These are phyloP conservation scores for Tenthredo mesomela DNA, from an alignment of 2,888 invertebrate genomes.

Conservation along the genomic window DNA sequence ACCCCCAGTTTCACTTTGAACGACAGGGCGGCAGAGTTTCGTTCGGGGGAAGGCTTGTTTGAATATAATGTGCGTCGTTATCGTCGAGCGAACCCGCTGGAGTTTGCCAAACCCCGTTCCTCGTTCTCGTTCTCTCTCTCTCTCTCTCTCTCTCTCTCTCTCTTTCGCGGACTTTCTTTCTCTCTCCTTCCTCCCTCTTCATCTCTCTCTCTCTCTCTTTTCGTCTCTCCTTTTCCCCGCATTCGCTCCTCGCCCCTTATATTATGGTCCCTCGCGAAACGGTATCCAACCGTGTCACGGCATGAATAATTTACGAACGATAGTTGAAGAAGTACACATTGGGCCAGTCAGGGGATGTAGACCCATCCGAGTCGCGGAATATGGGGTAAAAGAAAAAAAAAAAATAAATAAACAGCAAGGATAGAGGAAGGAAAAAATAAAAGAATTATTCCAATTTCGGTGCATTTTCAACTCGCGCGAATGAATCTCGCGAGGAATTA, in stretches of 20 bases:
- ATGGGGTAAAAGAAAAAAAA: background rate
- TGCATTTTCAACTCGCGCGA: background rate
- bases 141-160: slow-evolving; percentile 49
- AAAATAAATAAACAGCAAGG: background rate
- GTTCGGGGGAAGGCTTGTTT: slow-evolving; percentile 42
- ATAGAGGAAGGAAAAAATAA: background rate
- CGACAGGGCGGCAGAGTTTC: slow-evolving; percentile 42
- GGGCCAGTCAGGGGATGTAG: slow-evolving; percentile 1
- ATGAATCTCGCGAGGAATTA: background rate
- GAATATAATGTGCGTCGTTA: slow-evolving; percentile 48
- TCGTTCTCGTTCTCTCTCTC: slow-evolving; percentile 31
- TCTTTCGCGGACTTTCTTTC: slow-evolving; percentile 17
- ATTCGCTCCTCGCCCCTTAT: slow-evolving; percentile 50
- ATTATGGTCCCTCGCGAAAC: slow-evolving; percentile 47
- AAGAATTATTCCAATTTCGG: background rate
- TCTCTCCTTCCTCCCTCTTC: background rate
- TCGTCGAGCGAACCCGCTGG: slow-evolving; percentile 45
- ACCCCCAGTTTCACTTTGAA: slow-evolving; percentile 42
- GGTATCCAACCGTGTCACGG: slow-evolving; percentile 49
- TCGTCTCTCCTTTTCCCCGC: slow-evolving; percentile 47
- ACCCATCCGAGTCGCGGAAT: background rate
- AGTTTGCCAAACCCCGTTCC: slow-evolving; percentile 41
- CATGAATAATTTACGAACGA: slow-evolving; percentile 50
- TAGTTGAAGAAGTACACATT: slow-evolving; percentile 32
- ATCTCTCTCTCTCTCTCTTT: slow-evolving; percentile 3